Evolutionary conservation across 2,113 vertebrate species (phyloP).

Genomic region (Oreochromis niloticus): DNA sequence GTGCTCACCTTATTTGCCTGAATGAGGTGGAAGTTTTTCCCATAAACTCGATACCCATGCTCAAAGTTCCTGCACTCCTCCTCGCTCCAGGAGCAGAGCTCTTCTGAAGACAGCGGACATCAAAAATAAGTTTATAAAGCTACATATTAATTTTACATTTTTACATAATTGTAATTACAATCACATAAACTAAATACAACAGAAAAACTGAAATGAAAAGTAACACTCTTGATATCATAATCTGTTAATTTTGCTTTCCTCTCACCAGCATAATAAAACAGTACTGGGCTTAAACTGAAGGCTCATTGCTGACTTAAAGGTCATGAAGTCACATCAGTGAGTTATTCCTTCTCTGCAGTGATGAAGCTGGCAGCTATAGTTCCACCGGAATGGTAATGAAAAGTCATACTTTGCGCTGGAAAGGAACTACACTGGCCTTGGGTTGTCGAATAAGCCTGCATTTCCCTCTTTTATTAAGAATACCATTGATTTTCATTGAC

Average conservation of each 20-base stretch:
- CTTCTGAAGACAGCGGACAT: conserved; percentile 64
- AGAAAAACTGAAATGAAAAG: neutral
- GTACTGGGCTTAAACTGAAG: neutral
- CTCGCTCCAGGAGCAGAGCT: conserved; percentile 90
- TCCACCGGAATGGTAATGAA: neutral
- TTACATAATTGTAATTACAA: neutral
- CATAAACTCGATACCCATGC: conserved; percentile 90
- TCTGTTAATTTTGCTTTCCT: neutral
- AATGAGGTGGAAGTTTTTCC: conserved; percentile 96
- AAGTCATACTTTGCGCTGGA: neutral
- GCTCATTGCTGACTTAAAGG: neutral
- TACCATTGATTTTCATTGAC: neutral
- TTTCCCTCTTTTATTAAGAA: neutral
- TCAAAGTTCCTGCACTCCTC: conserved; percentile 93
- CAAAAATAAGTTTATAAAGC: rapidly evolving
- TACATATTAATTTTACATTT: neutral
- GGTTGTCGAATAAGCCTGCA: neutral
- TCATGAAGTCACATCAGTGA: neutral
- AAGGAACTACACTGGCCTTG: neutral
- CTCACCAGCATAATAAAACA: neutral
- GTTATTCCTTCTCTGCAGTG: neutral
- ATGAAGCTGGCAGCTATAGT: neutral
- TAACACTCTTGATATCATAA: neutral
- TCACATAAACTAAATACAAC: neutral
- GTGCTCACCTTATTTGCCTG: conserved; percentile 91